A percentile compares a stretch with the other conserved stretches of the same genome.
Evolutionary conservation across 2,888 invertebrate genomes (phyloP).

Genomic region (Brachypterus glaber): DNA sequence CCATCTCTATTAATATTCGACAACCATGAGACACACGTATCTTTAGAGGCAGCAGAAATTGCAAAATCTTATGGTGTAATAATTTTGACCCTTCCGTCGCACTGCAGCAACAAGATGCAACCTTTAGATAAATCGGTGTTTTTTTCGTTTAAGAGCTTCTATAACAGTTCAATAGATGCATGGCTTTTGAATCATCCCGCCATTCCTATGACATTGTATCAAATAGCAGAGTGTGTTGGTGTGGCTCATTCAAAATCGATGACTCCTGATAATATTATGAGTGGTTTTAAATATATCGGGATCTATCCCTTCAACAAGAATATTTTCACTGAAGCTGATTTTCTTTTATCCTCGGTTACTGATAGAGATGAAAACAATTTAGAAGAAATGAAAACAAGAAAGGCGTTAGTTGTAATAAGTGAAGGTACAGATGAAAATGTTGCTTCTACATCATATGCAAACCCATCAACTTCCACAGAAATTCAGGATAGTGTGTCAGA

Average conservation of each 20-base stretch:
- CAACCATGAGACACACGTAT: slow-evolving; percentile 33
- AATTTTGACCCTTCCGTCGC: slow-evolving; percentile 36
- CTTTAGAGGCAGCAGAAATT: slow-evolving; percentile 22
- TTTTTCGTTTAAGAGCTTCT: slow-evolving; percentile 34
- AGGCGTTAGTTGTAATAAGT: too few species aligned
- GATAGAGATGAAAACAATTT: slow-evolving; percentile 5
- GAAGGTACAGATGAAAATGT: too few species aligned
- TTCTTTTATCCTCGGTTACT: slow-evolving; percentile 6
- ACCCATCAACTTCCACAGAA: too few species aligned
- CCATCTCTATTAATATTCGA: slow-evolving; percentile 30
- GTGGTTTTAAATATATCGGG: slow-evolving; percentile 17
- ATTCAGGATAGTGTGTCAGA: too few species aligned
- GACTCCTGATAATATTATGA: slow-evolving; percentile 18
- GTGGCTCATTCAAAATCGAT: slow-evolving; percentile 16
- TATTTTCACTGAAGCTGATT: slow-evolving; percentile 20
- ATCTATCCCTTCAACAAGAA: slow-evolving; percentile 19
- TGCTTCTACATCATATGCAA: too few species aligned
- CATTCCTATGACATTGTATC: slow-evolving; percentile 34
- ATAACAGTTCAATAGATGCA: slow-evolving; percentile 28
- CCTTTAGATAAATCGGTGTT: slow-evolving; percentile 36
- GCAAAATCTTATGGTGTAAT: slow-evolving; percentile 33
- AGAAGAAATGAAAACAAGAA: too few species aligned
- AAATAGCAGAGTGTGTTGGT: slow-evolving; percentile 26
- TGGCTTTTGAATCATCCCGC: slow-evolving; percentile 36
- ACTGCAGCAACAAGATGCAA: slow-evolving; percentile 37